Evolutionary conservation across 2,797 vertebrate genomes (phyloP), one percentile per base, ranked within the genome.

Genomic region (Dryobates pubescens): DNA sequence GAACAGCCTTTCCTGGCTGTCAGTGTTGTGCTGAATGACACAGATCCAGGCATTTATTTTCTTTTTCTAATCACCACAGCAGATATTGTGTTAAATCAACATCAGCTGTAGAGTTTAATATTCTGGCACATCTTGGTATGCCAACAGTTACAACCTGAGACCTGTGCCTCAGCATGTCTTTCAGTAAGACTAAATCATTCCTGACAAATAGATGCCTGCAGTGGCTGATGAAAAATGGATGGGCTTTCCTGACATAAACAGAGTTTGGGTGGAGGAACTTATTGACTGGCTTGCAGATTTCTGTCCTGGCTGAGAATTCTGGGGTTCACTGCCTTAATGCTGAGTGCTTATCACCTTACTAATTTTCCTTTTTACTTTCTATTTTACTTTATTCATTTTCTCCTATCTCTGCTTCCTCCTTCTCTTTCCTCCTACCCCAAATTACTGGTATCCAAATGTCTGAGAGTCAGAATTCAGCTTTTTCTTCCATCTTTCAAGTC

Each of bases 161-260:
- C 51, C 68, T 62, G 47, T 63, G 17, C 24, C 88, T 82, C 74
- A 69, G 34, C n/a, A 18, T 38, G 58, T 56, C 61, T 88, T 86
- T 67, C 80, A 86, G 61, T 64, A 77, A 20, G 75, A 43, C 45
- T 62, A 88, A 87, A 92, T 91, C 18, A 86, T 69, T 84, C 78
- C 56, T 86, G 81, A 90, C 53, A 92, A 93, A 84, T 41, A 87
- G 63, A 57, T 72, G 58, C 63, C 38, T 78, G 49, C 58, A 67
- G 73, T 29, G 75, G 53, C 38, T 94, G 65, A 90, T 90, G 74
- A 86, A 79, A 94, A 96, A 88, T 82, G 30, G 57, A 84, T 94
- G 32, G 73, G 19, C 16, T 88, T 88, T 51, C 54, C 54, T 86
- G 58, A 69, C 11, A 45, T 32, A 93, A 74, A 80, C 16, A 82